Evolutionary conservation across 2,113 vertebrate species (phyloP).

Genomic region (Burhinus bistriatus): DNA sequence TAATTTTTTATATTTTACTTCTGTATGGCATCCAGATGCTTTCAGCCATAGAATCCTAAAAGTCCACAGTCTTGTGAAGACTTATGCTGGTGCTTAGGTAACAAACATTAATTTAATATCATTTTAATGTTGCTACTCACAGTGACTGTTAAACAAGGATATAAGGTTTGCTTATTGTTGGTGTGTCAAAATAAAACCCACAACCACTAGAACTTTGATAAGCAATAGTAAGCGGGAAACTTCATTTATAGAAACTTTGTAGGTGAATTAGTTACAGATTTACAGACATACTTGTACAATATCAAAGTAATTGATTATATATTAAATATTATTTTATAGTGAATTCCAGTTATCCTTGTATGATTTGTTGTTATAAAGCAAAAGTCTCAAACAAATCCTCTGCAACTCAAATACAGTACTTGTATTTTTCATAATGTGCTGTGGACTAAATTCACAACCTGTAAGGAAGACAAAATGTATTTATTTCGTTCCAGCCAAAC

Average conservation of each 20-base stretch:
- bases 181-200: not conserved
- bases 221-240: not conserved
- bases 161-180: not conserved
- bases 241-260: not conserved
- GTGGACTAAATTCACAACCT: not conserved
- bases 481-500: not conserved
- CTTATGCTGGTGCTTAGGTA: not conserved
- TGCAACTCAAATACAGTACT: not conserved
- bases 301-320: not conserved
- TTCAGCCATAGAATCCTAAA: not conserved
- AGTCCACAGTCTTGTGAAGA: not conserved
- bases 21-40: not conserved
- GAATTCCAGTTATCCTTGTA: not conserved
- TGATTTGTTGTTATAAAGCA: not conserved
- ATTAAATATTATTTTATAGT: not conserved
- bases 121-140: not conserved
- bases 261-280: not conserved
- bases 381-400: not conserved
- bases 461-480: not conserved
- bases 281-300: not conserved
- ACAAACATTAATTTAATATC: not conserved
- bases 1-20: not conserved
- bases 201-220: not conserved
- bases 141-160: not conserved
- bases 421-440: not conserved